phyloP scores from a whole-genome alignment of 2,113 vertebrate species.

The Stomatorhinus ivindoensis region DNA sequence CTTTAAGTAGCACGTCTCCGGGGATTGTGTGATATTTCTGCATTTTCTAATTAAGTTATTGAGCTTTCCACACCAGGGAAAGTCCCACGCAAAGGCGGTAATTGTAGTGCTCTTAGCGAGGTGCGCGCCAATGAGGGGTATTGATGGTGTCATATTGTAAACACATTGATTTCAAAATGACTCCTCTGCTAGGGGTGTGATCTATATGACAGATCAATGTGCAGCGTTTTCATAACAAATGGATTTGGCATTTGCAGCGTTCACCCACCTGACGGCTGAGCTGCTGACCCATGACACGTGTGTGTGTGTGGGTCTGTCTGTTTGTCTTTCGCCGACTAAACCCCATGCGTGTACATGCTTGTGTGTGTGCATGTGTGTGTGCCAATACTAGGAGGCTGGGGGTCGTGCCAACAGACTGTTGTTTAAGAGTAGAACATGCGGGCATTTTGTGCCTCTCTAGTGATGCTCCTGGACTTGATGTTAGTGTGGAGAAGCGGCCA shows the following conservation, averaged over 20 bases:
- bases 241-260: constrained; percentile 58
- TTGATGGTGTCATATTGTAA: constrained; percentile 42
- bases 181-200: constrained; percentile 43
- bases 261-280: constrained; percentile 23
- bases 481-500: neutral
- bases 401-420: neutral
- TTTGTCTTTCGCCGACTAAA: no score
- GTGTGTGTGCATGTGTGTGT: neutral
- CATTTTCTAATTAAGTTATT: neutral
- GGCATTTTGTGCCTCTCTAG: neutral
- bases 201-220: constrained; percentile 62
- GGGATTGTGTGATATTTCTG: neutral
- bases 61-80: neutral
- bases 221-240: constrained; percentile 61
- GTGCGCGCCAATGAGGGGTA: constrained; percentile 52
- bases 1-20: constrained; percentile 29
- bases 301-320: neutral
- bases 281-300: constrained; percentile 40
- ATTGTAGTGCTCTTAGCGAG: constrained; percentile 32
- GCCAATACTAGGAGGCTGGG: neutral
- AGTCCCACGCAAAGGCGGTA: constrained; percentile 21
- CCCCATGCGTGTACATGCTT: neutral
- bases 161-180: constrained; percentile 45
- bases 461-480: neutral
- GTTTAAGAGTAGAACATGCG: constrained; percentile 7